Percentiles rank a stretch among this genome's conserved stretches.
These are phyloP conservation scores for Aegithalos caudatus DNA, from an alignment of 2,113 vertebrate species.

Conservation along the genomic window DNA sequence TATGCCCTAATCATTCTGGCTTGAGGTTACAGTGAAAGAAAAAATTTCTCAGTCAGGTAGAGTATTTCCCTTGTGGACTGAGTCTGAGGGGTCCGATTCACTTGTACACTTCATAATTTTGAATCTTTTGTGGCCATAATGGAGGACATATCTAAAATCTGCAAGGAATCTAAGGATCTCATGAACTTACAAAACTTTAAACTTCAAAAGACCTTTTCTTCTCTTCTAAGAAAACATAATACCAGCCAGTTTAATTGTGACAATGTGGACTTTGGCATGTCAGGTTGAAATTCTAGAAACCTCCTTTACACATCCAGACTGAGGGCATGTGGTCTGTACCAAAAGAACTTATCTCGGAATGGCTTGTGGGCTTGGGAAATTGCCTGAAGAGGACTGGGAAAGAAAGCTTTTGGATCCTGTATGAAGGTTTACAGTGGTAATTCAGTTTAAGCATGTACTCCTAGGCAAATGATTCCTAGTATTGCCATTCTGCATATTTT, in stretches of 20 bases:
- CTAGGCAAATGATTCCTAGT: neutral
- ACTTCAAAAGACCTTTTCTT: neutral
- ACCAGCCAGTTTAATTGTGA: neutral
- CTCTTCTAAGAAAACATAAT: neutral
- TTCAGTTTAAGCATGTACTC: neutral
- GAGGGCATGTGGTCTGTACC: neutral
- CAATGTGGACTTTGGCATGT: neutral
- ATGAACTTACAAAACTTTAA: neutral
- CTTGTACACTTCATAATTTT: neutral
- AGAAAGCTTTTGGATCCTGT: neutral
- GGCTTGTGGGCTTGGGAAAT: neutral
- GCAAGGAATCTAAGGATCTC: neutral
- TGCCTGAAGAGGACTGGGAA: neutral
- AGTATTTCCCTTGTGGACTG: neutral
- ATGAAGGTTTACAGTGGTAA: neutral
- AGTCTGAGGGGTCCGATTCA: neutral
- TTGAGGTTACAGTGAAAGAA: neutral
- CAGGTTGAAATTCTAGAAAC: neutral
- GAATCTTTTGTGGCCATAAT: neutral
- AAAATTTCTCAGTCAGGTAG: neutral
- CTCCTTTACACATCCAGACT: neutral
- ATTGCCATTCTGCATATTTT: neutral
- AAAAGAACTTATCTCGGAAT: neutral
- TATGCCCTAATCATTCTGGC: neutral
- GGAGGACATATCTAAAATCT: neutral